A percentile compares a stretch with the other conserved stretches of the same genome.
These are phyloP conservation scores for Pogonocherus hispidulus DNA, from an alignment of 2,888 invertebrate species.

Conservation along the genomic window DNA sequence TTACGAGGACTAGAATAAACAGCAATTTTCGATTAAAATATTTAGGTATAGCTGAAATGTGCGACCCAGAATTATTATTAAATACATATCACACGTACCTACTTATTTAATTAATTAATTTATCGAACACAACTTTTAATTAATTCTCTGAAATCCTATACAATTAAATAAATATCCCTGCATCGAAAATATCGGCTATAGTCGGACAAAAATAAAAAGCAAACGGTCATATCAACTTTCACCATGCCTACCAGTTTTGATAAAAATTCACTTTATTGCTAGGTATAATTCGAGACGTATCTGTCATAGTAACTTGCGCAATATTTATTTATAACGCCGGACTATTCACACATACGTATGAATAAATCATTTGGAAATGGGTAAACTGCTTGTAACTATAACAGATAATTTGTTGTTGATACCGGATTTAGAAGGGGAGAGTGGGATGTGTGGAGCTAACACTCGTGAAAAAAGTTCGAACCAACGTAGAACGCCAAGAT, in stretches of 20 bases:
- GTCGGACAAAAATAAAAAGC: not conserved
- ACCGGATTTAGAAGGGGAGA: slow-evolving; percentile 28
- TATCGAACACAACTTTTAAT: not conserved
- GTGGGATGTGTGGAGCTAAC: slow-evolving; percentile 25
- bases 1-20: too few relatives aligned
- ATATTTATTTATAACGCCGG: slow-evolving; percentile 23
- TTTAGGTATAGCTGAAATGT: not conserved
- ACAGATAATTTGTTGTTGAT: slow-evolving; percentile 23
- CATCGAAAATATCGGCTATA: not conserved
- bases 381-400: not conserved
- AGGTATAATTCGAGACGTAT: slow-evolving; percentile 6
- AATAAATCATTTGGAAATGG: slow-evolving; percentile 20
- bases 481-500: slow-evolving; percentile 16
- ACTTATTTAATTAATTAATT: not conserved
- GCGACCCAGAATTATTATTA: not conserved
- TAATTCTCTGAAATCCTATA: not conserved
- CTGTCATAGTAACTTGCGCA: slow-evolving; percentile 19
- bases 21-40: not conserved
- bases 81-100: not conserved
- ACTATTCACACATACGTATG: slow-evolving; percentile 4
- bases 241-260: not conserved
- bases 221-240: not conserved
- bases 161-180: not conserved
- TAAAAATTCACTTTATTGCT: too few relatives aligned
- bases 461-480: not conserved